Percentiles rank a stretch among this genome's conserved stretches.
Conservation (phyloP, 2,113 vertebrate species). For the Psammodynastes pulverulentus region DNA sequence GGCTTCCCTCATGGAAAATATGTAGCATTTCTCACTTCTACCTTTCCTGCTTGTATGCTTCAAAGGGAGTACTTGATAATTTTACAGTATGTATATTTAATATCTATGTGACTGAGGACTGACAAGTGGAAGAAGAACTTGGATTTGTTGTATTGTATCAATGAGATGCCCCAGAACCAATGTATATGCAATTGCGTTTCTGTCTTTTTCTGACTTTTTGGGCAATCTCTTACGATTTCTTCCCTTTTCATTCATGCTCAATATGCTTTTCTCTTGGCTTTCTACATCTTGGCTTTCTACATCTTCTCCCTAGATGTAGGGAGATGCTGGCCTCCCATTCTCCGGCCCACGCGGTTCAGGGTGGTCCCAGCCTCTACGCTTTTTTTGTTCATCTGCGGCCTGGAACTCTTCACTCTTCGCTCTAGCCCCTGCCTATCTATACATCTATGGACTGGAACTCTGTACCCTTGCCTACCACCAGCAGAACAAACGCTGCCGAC, state of each 20-base stretch:
- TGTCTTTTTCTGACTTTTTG: background rate
- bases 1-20: slow-evolving; percentile 2
- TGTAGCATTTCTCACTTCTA: background rate
- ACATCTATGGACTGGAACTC: too few relatives aligned
- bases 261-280: background rate
- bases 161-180: background rate
- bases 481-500: too few relatives aligned
- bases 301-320: too few relatives aligned
- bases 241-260: background rate
- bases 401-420: too few relatives aligned
- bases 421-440: too few relatives aligned
- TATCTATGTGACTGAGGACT: background rate
- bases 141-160: background rate
- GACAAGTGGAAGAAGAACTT: background rate
- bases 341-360: too few relatives aligned
- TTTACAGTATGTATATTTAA: background rate
- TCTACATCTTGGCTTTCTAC: background rate
- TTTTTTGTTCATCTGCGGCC: too few relatives aligned
- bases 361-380: too few relatives aligned
- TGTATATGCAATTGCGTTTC: background rate
- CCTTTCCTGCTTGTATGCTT: background rate
- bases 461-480: too few relatives aligned
- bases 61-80: background rate
- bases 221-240: background rate
- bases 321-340: too few relatives aligned